Evolutionary conservation across 35 echinoderm and acorn worm genomes (phyloP).

Genomic region (Anneissia japonica): DNA sequence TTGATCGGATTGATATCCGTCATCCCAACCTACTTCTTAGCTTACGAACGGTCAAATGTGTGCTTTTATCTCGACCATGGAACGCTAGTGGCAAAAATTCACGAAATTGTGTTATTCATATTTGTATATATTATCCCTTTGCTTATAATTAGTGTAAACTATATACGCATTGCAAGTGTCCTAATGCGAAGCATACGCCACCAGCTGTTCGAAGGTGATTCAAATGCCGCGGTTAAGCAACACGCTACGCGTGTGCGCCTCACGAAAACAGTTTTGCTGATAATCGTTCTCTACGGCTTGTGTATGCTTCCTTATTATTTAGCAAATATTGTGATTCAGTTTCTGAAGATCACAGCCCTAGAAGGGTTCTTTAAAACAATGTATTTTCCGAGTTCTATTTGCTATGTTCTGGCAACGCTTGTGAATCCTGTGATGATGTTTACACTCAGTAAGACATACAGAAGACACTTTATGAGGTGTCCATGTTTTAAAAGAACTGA

Average conservation of each 20-base stretch:
- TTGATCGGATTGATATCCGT: neutral
- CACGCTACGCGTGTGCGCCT: neutral
- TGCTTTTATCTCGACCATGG: neutral
- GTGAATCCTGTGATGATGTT: neutral
- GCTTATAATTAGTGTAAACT: neutral
- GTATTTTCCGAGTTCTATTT: neutral
- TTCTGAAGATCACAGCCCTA: neutral
- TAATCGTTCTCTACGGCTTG: neutral
- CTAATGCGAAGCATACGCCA: neutral
- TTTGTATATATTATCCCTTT: neutral
- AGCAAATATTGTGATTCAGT: neutral
- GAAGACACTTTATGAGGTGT: neutral
- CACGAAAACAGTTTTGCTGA: neutral
- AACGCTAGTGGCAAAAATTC: neutral
- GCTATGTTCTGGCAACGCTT: neutral
- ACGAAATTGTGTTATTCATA: neutral
- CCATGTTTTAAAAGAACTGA: neutral
- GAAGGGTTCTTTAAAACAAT: neutral
- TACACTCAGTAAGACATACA: neutral
- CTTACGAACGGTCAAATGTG: neutral
- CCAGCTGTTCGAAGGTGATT: neutral
- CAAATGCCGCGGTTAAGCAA: neutral
- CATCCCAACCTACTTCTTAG: neutral
- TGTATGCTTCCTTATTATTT: neutral
- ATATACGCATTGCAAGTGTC: neutral